These are phyloP conservation scores for Heteractis magnifica DNA, from an alignment of 92 coral and sea anemone genomes.

Conservation along the genomic window DNA sequence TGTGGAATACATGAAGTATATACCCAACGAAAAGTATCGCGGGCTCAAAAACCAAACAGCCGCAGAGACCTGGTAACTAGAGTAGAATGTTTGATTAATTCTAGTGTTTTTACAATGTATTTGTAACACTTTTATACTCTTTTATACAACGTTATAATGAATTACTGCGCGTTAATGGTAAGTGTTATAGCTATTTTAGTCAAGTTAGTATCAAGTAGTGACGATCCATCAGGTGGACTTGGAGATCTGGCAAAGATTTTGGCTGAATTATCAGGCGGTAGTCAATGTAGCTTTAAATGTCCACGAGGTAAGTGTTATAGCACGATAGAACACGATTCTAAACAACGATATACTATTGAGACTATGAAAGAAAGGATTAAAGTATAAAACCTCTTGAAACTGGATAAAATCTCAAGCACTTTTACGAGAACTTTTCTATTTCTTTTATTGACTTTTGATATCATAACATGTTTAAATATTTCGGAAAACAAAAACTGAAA, in stretches of 20 bases:
- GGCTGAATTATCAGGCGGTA: constrained; percentile 77
- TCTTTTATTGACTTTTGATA: too few species aligned
- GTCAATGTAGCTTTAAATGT: constrained; percentile 65
- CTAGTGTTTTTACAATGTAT: not conserved
- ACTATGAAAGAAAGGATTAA: too few species aligned
- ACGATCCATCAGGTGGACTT: constrained; percentile 46
- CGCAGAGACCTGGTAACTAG: constrained; percentile 11
- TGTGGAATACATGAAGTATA: constrained; percentile 12
- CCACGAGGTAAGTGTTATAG: constrained; percentile 56
- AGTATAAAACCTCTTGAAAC: too few species aligned
- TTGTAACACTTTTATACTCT: not conserved
- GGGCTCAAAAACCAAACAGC: constrained; percentile 9
- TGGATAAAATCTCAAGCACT: too few species aligned
- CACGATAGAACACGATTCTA: not conserved
- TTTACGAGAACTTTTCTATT: too few species aligned
- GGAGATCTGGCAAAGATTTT: constrained; percentile 82
- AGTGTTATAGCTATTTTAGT: constrained; percentile 9
- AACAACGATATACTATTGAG: not conserved
- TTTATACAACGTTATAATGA: not conserved
- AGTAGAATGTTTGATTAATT: not conserved
- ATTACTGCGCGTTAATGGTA: not conserved
- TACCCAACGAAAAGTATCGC: constrained; percentile 5
- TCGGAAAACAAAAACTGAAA: too few species aligned
- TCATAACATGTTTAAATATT: too few species aligned
- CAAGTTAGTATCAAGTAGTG: constrained; percentile 30